Base-by-base conservation (phyloP, 2,888 invertebrate genomes). In the Phania funesta region DNA sequence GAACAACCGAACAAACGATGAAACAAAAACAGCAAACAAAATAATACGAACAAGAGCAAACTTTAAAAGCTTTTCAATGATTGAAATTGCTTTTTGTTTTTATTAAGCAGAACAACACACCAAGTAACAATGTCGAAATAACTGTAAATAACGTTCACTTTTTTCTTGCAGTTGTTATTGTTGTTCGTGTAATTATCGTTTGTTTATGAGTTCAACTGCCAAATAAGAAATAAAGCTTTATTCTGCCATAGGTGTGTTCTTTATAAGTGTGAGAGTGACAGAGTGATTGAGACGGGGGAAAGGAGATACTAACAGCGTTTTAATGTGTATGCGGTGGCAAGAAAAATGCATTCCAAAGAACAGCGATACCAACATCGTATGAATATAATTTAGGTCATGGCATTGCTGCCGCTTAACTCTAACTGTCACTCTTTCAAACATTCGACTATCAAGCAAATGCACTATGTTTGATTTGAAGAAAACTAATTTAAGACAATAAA, bases 61-160 rank as follows among this genome's bases (percentile, higher is more conserved):
- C 46, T 56, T 58, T 65, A 52, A 80, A 65, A 80, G 80, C 80
- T 80, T 80, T 75, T 75, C 46, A 56, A 65, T 65, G n/a, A 2
- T 64, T 41, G 54, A 20, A 48, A 20, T 35, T 46, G 35, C 64
- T 70, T 44, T 35, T 35, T 46, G 35, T 70, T 70, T 44, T 35
- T n/a, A 50, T 48, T 44, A 54, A 54, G 44, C 56, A 41, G 29
- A 56, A 56, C 48, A 48, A 46, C 22, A 75, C 48, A 48, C 54
- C 22, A 75, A 60, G 62, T 56, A 71, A 65, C 80, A 80, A 62
- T 64, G 56, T 38, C 54, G 56, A 76, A 80, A 65, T 80, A 80
- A 65, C 75, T 54, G 75, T 80, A 71, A 80, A 80, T 70, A 76
- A 80, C 80, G 76, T 76, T 80, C 71, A 76, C 80, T 76, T 80